Evolutionary conservation across 2,113 vertebrate genomes (phyloP), one percentile per base, ranked within the genome.

Genomic region (Neomonachus schauinslandi): DNA sequence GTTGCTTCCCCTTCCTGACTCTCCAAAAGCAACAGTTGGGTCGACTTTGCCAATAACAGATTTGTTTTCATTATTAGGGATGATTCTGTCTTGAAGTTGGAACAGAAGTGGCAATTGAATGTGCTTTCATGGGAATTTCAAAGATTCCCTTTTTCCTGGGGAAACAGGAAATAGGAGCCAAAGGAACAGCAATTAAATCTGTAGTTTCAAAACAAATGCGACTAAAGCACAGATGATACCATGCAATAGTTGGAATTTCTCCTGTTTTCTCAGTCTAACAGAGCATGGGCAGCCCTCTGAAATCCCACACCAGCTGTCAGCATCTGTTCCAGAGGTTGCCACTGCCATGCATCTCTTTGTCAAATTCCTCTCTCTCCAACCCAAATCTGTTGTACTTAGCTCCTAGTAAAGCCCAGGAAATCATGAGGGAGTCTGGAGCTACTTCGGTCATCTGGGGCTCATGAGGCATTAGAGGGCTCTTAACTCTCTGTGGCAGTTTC

Each of bases 31-130:
- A 92, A 85, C 57, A 71, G 72, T 94, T 31, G 42, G 21, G 42
- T 59, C 31, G 80, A 69, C 63, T 95, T 96, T 94, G 92, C 85
- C 97, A 98, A 90, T 67, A 92, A 92, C 88, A 96, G 95, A 91
- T 97, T 98, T 96, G 93, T 94, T 98, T 98, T 97, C 79, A 93
- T 87, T 86, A 97, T 94, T 97, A 97, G 65, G 93, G 93, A 94
- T 67, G 46, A 96, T 97, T 95, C 83, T 92, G 63, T 94, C 90
- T 96, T 94, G 46, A 93, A 89, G 95, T 82, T 94, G 95, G 90
- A 92, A 88, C n/a, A 96, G 95, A 97, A 96, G 69, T 92, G 51
- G 72, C 90, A 91, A 84, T 72, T 39, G 46, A 93, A 67, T 13
- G 10, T 81, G 88, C 88, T 98, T 97, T 94, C 94, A 80, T 95